These are phyloP conservation scores for Sphinx pinastri DNA, from an alignment of 2,888 invertebrate genomes.

Conservation along the genomic window DNA sequence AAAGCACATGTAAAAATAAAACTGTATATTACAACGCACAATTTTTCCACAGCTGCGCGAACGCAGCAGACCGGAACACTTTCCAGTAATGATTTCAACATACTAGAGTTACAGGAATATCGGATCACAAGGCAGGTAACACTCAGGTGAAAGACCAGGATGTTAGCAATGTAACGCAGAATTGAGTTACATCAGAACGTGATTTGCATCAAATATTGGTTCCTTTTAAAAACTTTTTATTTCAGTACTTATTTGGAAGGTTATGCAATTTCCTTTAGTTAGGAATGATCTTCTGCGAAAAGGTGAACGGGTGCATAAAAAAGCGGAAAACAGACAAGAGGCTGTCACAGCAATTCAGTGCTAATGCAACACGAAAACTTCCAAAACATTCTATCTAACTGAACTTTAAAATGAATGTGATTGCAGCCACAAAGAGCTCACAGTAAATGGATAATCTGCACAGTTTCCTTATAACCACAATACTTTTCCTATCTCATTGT, in stretches of 20 bases:
- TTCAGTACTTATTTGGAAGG: background rate
- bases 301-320: background rate
- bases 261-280: slow-evolving; percentile 1
- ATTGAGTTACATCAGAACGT: slow-evolving; percentile 45
- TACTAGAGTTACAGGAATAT: slow-evolving; percentile 68
- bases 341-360: too few relatives aligned
- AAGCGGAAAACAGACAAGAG: background rate
- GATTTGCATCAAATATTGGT: slow-evolving; percentile 11
- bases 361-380: too few relatives aligned
- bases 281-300: background rate
- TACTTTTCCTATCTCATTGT: slow-evolving; percentile 2
- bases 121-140: slow-evolving; percentile 51
- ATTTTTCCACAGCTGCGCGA: slow-evolving; percentile 46
- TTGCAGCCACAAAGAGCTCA: slow-evolving; percentile 1
- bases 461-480: background rate
- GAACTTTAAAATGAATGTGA: background rate
- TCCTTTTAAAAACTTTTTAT: slow-evolving; percentile 1
- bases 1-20: slow-evolving; percentile 11
- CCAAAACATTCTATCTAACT: too few relatives aligned
- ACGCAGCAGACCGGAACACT: slow-evolving; percentile 67
- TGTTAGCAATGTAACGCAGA: slow-evolving; percentile 46
- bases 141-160: slow-evolving; percentile 57
- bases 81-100: slow-evolving; percentile 71
- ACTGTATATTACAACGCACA: slow-evolving; percentile 40
- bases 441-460: slow-evolving; percentile 6